Base-by-base conservation (phyloP, 2,113 vertebrate species). In the Drymodes brunneopygia region DNA sequence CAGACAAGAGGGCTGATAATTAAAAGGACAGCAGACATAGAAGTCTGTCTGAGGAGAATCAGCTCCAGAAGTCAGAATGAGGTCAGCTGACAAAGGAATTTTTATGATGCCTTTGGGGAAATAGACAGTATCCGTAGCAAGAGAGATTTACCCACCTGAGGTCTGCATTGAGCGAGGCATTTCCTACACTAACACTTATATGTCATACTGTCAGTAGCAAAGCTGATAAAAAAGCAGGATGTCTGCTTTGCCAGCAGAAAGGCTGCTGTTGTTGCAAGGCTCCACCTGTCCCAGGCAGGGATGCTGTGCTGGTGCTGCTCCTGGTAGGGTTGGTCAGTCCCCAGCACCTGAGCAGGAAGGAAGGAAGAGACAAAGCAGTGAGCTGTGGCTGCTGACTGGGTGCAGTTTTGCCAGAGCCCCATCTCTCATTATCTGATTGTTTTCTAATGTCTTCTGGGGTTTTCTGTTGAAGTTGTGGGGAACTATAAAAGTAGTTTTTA, bases 161-260 rank as follows among this genome's bases (percentile, higher is more conserved):
- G 9, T 11, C 58, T 61, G 40, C 71, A 8, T 8, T 0, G 2
- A 69, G 20, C 29, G 3, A 27, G 54, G 28, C 42, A 16, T 88
- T 75, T 64, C 15, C 45, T 65, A 1, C 4, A 2, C 1, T 20
- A 10, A 7, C 11, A 1, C 22, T 62, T 0, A 0, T 3, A 6
- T 89, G 69, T 9, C 19, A 27, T 12, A 6, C 7, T 22, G 66
- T 22, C 21, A 11, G 1, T 18, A 62, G 38, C 38, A 56, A 25
- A 40, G 27, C 27, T 47, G 4, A 20, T 18, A 20, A 28, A 38
- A 38, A 19, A 44, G 29, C 45, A 57, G 45, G 21, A 19, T 14
- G 15, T 3, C 5, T 36, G 42, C 28, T 31, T 36, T 19, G 15
- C 31, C 25, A 2, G 25, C 42, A 60, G 57, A 64, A 81, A 21